These are phyloP conservation scores for Thecophora atra DNA, from an alignment of 2,888 invertebrate species.

Conservation along the genomic window DNA sequence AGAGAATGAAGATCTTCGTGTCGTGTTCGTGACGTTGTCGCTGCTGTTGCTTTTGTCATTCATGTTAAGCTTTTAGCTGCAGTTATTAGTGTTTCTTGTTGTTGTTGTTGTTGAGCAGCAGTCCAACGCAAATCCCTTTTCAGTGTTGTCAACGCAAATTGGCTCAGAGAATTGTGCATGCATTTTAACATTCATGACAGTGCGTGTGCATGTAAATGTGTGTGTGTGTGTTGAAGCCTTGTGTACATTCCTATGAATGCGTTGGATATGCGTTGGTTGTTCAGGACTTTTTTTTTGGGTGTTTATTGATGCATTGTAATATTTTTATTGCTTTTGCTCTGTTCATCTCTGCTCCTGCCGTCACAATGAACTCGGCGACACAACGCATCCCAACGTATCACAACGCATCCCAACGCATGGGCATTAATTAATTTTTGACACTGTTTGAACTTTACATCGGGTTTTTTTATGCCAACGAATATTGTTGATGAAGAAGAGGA, in stretches of 20 bases:
- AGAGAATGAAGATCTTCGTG: constrained; percentile 2
- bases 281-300: not conserved
- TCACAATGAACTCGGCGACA: not conserved
- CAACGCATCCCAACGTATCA: not conserved
- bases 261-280: too few relatives aligned
- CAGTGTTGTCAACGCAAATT: constrained; percentile 36
- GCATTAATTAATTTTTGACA: not conserved
- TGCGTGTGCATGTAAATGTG: not conserved
- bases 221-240: not conserved
- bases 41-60: constrained; percentile 16
- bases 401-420: not conserved
- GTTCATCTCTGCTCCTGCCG: not conserved
- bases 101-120: not conserved
- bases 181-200: not conserved
- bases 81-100: constrained; percentile 9
- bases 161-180: constrained; percentile 23
- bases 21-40: not conserved
- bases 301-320: not conserved
- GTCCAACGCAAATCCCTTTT: constrained; percentile 22
- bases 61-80: not conserved
- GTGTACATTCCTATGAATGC: too few relatives aligned
- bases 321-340: too few relatives aligned
- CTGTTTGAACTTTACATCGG: too few relatives aligned
- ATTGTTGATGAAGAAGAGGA: too few relatives aligned
- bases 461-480: too few relatives aligned